Evolutionary conservation across 2,797 vertebrate species (phyloP).

Genomic region (Trematomus bernacchii): DNA sequence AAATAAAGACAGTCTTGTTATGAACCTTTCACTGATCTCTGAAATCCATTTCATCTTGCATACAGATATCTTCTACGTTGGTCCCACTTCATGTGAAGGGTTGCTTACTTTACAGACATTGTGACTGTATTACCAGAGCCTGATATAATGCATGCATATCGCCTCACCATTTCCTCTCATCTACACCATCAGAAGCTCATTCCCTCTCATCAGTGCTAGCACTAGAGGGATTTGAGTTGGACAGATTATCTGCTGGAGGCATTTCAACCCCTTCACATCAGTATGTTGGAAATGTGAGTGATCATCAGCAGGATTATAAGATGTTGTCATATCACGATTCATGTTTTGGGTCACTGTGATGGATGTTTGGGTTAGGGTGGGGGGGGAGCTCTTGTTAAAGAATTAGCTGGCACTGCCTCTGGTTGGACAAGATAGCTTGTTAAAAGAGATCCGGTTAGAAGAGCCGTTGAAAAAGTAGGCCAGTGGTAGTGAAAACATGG

Average conservation of each 20-base stretch:
- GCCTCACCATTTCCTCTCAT: conserved; percentile 21
- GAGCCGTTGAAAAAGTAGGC: conserved; percentile 67
- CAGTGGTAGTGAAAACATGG: conserved; percentile 39
- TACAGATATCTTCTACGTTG: background rate
- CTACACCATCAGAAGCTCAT: conserved; percentile 50
- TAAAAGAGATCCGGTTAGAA: conserved; percentile 65
- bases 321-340: conserved; percentile 63
- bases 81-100: background rate
- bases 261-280: conserved; percentile 48
- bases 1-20: too few species aligned
- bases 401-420: conserved; percentile 48
- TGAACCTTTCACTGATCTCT: too few species aligned
- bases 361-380: conserved; percentile 37
- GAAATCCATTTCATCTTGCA: background rate
- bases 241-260: conserved; percentile 65
- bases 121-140: background rate
- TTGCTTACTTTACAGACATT: conserved; percentile 1
- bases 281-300: conserved; percentile 39
- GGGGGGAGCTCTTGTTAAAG: conserved; percentile 27
- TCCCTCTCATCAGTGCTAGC: conserved; percentile 25
- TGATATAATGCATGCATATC: background rate
- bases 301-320: conserved; percentile 55
- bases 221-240: conserved; percentile 50
- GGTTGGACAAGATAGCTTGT: conserved; percentile 63
- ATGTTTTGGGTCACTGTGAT: conserved; percentile 45